phyloP scores from a whole-genome alignment of 2,888 invertebrate genomes.

The Eristalis tenax region DNA sequence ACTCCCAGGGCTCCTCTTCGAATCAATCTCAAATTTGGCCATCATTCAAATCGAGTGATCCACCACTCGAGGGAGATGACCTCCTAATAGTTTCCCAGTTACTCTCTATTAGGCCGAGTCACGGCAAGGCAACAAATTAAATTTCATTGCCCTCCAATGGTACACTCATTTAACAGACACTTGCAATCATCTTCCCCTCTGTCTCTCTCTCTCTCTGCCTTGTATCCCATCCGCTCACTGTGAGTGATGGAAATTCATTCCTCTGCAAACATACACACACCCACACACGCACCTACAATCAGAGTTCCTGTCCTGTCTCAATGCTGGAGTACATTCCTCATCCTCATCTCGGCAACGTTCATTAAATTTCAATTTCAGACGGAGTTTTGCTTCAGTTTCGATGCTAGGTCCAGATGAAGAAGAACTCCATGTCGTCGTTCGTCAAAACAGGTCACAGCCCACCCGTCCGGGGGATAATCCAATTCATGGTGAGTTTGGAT shows the following conservation, averaged over 20 bases:
- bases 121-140: slow-evolving; percentile 9
- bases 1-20: no score
- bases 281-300: background rate
- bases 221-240: no score
- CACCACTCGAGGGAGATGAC: background rate
- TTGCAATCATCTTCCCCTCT: slow-evolving; percentile 10
- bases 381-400: background rate
- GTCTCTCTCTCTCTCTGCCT: no score
- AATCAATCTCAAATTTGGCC: no score
- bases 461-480: background rate
- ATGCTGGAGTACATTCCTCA: no score
- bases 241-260: background rate
- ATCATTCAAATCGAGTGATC: no score
- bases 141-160: slow-evolving; percentile 31
- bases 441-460: background rate
- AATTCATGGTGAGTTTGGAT: slow-evolving; percentile 19
- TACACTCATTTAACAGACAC: slow-evolving; percentile 12
- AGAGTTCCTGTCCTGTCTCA: background rate
- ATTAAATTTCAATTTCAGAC: slow-evolving; percentile 34
- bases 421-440: background rate
- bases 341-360: background rate
- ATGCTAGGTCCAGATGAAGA: background rate
- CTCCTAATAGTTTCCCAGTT: background rate
- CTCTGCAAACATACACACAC: background rate
- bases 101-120: slow-evolving; percentile 13